Conservation (phyloP, 2,797 vertebrate species). For the Sebastes kiyomatsui region DNA sequence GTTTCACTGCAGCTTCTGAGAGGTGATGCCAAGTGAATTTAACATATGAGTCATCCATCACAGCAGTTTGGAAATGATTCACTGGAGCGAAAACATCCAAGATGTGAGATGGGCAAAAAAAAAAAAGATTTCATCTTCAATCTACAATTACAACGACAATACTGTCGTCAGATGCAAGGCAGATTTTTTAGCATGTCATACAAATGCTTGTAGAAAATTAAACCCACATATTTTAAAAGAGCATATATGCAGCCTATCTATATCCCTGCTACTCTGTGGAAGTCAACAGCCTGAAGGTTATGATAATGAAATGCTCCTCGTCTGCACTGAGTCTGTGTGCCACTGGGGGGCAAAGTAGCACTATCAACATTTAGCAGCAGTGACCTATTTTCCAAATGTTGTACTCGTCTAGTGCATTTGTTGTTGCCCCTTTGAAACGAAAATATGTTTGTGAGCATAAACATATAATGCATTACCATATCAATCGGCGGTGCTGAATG, state of each 20-base stretch:
- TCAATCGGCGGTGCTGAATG: slow-evolving; percentile 50
- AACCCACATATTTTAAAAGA: slow-evolving; percentile 36
- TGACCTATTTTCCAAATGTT: slow-evolving; percentile 85
- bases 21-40: slow-evolving; percentile 36
- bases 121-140: background rate
- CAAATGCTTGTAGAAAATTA: slow-evolving; percentile 21
- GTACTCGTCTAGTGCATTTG: slow-evolving; percentile 68
- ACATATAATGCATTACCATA: slow-evolving; percentile 75
- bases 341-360: slow-evolving; percentile 87
- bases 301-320: slow-evolving; percentile 43
- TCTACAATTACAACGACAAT: background rate
- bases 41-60: slow-evolving; percentile 64
- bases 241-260: slow-evolving; percentile 31
- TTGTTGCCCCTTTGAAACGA: slow-evolving; percentile 76
- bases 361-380: slow-evolving; percentile 74
- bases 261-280: slow-evolving; percentile 15
- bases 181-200: slow-evolving; percentile 10
- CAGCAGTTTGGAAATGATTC: slow-evolving; percentile 60
- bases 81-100: slow-evolving; percentile 33
- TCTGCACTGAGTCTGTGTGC: slow-evolving; percentile 73
- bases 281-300: slow-evolving; percentile 74
- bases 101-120: background rate
- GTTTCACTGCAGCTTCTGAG: slow-evolving; percentile 35
- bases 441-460: slow-evolving; percentile 74
- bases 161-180: background rate